Base-by-base conservation (phyloP, 2,888 invertebrate species). In the Campoplex capitator region DNA sequence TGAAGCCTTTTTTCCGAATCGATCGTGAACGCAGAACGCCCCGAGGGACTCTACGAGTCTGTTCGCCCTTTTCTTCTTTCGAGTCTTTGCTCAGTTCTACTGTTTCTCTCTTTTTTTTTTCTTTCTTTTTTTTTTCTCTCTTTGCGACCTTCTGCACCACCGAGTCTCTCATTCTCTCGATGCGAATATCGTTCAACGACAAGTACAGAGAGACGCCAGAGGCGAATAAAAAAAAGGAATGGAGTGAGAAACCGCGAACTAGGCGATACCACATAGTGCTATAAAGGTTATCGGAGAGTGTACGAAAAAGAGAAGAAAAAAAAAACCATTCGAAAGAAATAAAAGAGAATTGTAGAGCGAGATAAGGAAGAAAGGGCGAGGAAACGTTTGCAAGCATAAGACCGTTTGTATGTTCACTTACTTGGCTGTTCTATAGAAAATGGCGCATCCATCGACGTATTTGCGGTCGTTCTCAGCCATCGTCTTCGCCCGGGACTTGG, bases 401-500 rank as follows among this genome's bases (percentile, higher is more conserved):
- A 80, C 35, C 71, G 35, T 70, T 62, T 51, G 67, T 18, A 70
- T 42, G 88, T 87, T 85, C 67, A 95, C 97, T 96, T 95, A 98
- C 98, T 98, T 98, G 93, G 97, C 97, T 93, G 97, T 97, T 95
- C 98, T 97, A 95, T 97, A 99, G 96, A 99, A 99, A 93, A 99
- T 99, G 90, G 99, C 99, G 96, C 99, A 99, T 89, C 99, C 99
- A 94, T 99, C 99, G 80, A 99, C 99, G 95, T 98, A 98, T 95
- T 99, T 99, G 93, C 98, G 96, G 94, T 99, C 99, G 91, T 97
- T 97, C 93, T 99, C 99, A 2, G 97, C 97, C 99, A 99, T 99
- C 84, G 99, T 99, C 95, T 99, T 99, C 73, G 99, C 99, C 84
- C 99, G 96, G 0, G 99, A 99, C 95, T 99, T 99, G 0, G 99